phyloP scores from a whole-genome alignment of 2,113 vertebrate genomes.

The Semnornis frantzii region DNA sequence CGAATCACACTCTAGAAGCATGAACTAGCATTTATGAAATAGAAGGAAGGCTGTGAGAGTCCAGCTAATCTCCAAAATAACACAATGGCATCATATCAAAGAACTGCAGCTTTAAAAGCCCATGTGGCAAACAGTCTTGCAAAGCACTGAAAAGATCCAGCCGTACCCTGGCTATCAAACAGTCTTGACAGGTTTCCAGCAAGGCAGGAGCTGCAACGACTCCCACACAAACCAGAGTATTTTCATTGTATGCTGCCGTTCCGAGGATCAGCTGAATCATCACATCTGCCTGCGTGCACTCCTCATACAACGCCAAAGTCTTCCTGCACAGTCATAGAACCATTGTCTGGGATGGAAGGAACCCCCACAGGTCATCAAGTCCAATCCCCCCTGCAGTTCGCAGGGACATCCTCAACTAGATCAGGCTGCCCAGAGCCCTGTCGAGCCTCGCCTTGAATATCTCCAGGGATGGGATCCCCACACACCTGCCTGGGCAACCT shows the following conservation, averaged over 20 bases:
- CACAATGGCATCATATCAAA: background rate
- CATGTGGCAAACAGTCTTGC: background rate
- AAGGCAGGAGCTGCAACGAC: background rate
- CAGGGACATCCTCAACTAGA: too few relatives aligned
- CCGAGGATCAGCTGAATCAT: background rate
- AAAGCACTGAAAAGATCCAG: slow-evolving; percentile 11
- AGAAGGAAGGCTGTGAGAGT: background rate
- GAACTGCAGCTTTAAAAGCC: background rate
- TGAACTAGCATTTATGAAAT: background rate
- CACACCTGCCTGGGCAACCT: too few relatives aligned
- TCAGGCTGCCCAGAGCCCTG: too few relatives aligned
- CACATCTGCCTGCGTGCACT: background rate
- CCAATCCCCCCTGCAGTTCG: too few relatives aligned
- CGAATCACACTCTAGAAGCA: background rate
- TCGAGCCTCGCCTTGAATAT: too few relatives aligned
- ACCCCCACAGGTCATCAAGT: too few relatives aligned
- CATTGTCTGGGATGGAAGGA: too few relatives aligned
- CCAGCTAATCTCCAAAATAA: background rate
- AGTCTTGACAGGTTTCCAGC: background rate
- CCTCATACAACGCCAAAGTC: background rate
- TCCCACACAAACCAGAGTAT: background rate
- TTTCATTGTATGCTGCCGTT: background rate
- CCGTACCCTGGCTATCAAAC: background rate
- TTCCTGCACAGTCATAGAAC: background rate
- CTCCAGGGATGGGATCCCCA: too few relatives aligned